A percentile compares a stretch with the other conserved stretches of the same genome.
These are phyloP conservation scores for Sphaeramia orbicularis DNA, from an alignment of 2,797 vertebrate species.

Conservation along the genomic window DNA sequence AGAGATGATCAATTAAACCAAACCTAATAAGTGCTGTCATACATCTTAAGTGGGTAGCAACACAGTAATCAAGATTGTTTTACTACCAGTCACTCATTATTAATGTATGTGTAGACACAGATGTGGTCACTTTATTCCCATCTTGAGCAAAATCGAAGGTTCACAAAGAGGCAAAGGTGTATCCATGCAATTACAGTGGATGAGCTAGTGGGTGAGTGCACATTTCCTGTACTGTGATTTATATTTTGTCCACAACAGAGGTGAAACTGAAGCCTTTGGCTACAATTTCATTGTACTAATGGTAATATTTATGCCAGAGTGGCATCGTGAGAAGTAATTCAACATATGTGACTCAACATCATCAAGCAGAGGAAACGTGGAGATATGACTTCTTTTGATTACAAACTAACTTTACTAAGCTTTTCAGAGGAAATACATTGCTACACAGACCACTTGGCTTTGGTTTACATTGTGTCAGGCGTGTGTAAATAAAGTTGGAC, in stretches of 20 bases:
- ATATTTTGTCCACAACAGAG: not conserved
- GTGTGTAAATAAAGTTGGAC: conserved; percentile 32
- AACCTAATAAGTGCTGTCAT: conserved; percentile 39
- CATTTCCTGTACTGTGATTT: conserved; percentile 3
- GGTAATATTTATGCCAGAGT: conserved; percentile 6
- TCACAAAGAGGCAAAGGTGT: conserved; percentile 4
- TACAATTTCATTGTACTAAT: conserved; percentile 1
- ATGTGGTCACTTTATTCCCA: conserved; percentile 7
- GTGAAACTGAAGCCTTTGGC: conserved; percentile 15
- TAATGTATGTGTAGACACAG: not conserved
- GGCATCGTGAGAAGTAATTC: conserved; percentile 15
- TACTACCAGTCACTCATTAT: conserved; percentile 10
- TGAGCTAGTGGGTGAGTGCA: not conserved
- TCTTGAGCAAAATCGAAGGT: not conserved
- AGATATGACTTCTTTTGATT: conserved; percentile 1
- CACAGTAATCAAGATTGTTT: conserved; percentile 43
- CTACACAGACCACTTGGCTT: conserved; percentile 2
- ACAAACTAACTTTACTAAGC: conserved; percentile 11
- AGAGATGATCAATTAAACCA: conserved; percentile 45
- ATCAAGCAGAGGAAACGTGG: not conserved
- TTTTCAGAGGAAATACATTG: conserved; percentile 29
- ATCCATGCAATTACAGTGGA: conserved; percentile 2
- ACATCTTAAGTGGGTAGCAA: conserved; percentile 34
- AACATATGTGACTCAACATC: not conserved
- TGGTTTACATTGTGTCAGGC: conserved; percentile 31